Percentiles rank a stretch among this genome's conserved stretches.
These are phyloP conservation scores for Eueremaeus valkanovi DNA, from an alignment of 2,888 invertebrate species.

Conservation along the genomic window DNA sequence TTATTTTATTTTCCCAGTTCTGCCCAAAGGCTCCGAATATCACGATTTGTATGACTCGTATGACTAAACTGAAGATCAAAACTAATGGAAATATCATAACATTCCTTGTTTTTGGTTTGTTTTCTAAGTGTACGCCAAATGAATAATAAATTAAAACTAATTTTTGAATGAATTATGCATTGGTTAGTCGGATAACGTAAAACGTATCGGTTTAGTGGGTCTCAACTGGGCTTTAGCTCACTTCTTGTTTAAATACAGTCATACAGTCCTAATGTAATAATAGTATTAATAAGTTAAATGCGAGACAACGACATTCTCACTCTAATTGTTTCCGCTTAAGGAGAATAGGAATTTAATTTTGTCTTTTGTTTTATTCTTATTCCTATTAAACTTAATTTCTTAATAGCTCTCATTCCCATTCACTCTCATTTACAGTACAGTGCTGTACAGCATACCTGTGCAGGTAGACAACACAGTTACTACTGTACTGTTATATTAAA, in stretches of 20 bases:
- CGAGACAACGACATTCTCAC: background rate
- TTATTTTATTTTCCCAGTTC: background rate
- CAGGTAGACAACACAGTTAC: no score
- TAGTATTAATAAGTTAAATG: background rate
- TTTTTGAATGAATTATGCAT: background rate
- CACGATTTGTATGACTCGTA: background rate
- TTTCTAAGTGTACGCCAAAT: background rate
- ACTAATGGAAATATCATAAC: background rate
- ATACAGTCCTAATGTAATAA: background rate
- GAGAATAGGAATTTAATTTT: background rate
- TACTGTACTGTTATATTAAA: no score
- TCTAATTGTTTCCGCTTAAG: background rate
- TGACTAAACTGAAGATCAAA: background rate
- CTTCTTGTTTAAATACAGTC: background rate
- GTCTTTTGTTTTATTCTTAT: background rate
- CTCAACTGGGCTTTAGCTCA: background rate
- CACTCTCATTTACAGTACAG: background rate
- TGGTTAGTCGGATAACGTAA: background rate
- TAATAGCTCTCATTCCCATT: no score
- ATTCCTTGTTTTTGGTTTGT: background rate
- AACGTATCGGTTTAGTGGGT: background rate
- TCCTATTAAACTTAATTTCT: background rate
- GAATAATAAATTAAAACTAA: background rate
- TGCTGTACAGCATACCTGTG: no score
- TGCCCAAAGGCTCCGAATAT: background rate